Base-by-base conservation (phyloP, 2,888 invertebrate genomes). In the Atethmia centrago region DNA sequence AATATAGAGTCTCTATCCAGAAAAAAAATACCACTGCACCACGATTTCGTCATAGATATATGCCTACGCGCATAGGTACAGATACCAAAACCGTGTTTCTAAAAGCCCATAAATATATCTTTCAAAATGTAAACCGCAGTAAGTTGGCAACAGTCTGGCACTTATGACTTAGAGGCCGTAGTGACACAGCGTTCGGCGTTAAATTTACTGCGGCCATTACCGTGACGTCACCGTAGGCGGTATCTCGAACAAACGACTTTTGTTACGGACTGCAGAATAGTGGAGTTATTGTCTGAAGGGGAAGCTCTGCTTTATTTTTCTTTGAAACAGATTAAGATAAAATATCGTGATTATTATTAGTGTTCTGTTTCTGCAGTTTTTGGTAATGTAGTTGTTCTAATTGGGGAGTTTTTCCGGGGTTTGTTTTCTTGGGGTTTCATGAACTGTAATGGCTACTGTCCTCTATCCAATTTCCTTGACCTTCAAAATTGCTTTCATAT, bases 131-230 rank as follows among this genome's bases (percentile, higher is more conserved):
- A 85, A 86, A 87, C 85, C 77, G 51, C 84, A 82, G 68, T 87
- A 83, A 86, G 79, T 88, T 87, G 87, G 80, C 84, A 80, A 83
- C 77, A 80, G 79, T 79, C 71, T 84, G 79, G 79, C 80, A 85
- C 86, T 83, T 82, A 87, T 84, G 86, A 85, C 84, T 85, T 87
- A 85, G 76, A 84, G 80, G 87, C 85, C 85, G 76, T 74, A 85
- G 80, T 87, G 82, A 85, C 83, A 83, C 83, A 83, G 80, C 85
- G 88, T 87, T 88, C 85, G 83, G 87, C 88, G 86, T 88, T 86
- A 88, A 89, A 92, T 92, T 92, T 92, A 89, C 83, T 77, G 79
- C 80, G 55, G 79, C 85, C 86, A 88, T 89, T 90, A 87, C 83
- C 59, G 81, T 86, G 86, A 85, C 86, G 87, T 90, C 88, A 89